Evolutionary conservation across 2,797 vertebrate genomes (phyloP), one percentile per base, ranked within the genome.

Genomic region (Phoxinus dragarum): DNA sequence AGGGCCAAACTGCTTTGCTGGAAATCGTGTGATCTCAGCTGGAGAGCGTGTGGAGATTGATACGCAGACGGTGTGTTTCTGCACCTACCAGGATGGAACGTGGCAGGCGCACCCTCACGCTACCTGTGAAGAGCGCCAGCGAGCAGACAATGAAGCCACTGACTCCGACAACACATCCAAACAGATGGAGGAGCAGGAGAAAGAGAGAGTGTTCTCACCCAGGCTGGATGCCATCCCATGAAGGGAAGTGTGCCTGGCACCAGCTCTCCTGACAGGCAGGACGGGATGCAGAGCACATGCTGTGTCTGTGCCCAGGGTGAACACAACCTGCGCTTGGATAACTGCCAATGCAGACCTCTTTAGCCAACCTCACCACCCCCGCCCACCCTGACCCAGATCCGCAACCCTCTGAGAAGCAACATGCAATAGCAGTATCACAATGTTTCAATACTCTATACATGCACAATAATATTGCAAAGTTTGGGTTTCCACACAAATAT

Each of bases 1-100:
- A 96, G 96, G 96, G 75, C 94, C 96, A 2, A 96, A 96, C 92
- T 96, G 96, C 89, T 96, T 95, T 42, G 95, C 92, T 0, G 95
- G 95, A 11, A 95, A 88, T 90, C 86, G 88, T 49, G 92, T 96
- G 86, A 96, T 96, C 86, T 91, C 94, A 5, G 95, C 93, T 0
- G 95, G 95, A 4, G 93, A 94, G 78, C 94, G 92, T 0, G 94
- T 96, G 64, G 86, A 94, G 89, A 89, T 95, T 1, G 93, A 94
- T n/a, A 91, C 93, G 81, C 79, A 59, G 71, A 95, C 91, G 1
- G 95, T 95, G 5, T 93, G 93, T 72, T 94, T 92, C 93, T 96
- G 95, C 88, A 95, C 89, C 9, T 92, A 89, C 90, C 90, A 90
- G n/a, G 91, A 94, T 0, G 92, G 95, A 74, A 95, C 94, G 4